Conservation (phyloP, 1,140 invertebrate genomes). For the Drosophila ironensis region DNA sequence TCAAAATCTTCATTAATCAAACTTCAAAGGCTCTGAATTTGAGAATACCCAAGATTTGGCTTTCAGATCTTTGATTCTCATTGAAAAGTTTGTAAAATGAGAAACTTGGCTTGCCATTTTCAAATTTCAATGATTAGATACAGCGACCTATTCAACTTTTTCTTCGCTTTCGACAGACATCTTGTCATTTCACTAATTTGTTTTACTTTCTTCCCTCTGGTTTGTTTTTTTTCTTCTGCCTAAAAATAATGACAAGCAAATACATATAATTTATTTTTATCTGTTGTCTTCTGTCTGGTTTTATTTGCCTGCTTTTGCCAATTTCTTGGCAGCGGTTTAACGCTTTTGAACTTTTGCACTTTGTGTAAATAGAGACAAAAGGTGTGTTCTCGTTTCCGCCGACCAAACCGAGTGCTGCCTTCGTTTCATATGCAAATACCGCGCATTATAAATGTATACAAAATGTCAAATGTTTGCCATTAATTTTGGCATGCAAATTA, state of each 20-base stretch:
- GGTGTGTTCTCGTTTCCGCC: constrained; percentile 38
- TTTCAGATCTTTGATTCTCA: too few relatives aligned
- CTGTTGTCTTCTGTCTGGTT: constrained; percentile 27
- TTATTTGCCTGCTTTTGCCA: constrained; percentile 26
- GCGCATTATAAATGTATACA: constrained; percentile 28
- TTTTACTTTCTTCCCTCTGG: constrained; percentile 22
- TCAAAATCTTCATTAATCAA: constrained; percentile 4
- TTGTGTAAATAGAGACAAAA: constrained; percentile 54
- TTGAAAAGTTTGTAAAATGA: too few relatives aligned
- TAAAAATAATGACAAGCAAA: constrained; percentile 56
- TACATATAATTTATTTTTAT: constrained; percentile 62
- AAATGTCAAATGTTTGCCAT: constrained; percentile 36
- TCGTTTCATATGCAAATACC: constrained; percentile 52
- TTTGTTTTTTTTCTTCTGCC: constrained; percentile 7
- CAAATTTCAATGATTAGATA: too few relatives aligned
- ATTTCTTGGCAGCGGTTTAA: constrained; percentile 53
- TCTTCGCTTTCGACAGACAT: too few relatives aligned
- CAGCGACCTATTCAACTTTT: too few relatives aligned
- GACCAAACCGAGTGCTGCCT: neutral
- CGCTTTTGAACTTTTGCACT: constrained; percentile 69
- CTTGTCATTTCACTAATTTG: constrained; percentile 16
- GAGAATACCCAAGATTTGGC: too few relatives aligned
- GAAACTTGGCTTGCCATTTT: too few relatives aligned
- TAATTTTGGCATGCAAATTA: constrained; percentile 2
- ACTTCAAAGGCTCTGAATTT: neutral